Conservation (phyloP, 2,113 vertebrate genomes). For the Athene noctua region DNA sequence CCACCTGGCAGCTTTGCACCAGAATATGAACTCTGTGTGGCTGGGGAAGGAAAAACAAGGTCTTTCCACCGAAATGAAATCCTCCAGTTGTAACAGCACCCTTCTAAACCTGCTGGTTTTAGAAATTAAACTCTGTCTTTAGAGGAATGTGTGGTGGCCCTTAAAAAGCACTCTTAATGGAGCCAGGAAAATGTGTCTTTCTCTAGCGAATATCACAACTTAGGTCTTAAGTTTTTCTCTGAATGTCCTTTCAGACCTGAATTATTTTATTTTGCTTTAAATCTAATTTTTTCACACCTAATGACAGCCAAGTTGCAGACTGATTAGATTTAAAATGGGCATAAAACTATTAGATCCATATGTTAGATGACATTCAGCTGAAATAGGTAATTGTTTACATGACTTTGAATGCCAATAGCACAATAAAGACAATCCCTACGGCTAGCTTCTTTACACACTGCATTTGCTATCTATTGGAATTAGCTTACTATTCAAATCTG, state of each 20-base stretch:
- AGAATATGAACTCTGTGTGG: neutral
- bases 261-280: conserved; percentile 34
- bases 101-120: neutral
- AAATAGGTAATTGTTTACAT: conserved; percentile 41
- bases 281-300: neutral
- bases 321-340: conserved; percentile 16
- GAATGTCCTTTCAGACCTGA: neutral
- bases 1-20: neutral
- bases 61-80: neutral
- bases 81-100: neutral
- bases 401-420: conserved; percentile 47
- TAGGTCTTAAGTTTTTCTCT: neutral
- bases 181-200: neutral
- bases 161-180: neutral
- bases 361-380: conserved; percentile 20
- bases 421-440: conserved; percentile 9
- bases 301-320: neutral
- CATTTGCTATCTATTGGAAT: neutral
- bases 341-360: conserved; percentile 24
- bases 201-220: neutral
- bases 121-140: neutral
- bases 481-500: neutral
- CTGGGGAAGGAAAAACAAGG: neutral
- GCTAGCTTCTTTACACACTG: neutral
- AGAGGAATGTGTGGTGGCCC: neutral